phyloP scores from a whole-genome alignment of 2,797 vertebrate genomes.

The Danio aesculapii region DNA sequence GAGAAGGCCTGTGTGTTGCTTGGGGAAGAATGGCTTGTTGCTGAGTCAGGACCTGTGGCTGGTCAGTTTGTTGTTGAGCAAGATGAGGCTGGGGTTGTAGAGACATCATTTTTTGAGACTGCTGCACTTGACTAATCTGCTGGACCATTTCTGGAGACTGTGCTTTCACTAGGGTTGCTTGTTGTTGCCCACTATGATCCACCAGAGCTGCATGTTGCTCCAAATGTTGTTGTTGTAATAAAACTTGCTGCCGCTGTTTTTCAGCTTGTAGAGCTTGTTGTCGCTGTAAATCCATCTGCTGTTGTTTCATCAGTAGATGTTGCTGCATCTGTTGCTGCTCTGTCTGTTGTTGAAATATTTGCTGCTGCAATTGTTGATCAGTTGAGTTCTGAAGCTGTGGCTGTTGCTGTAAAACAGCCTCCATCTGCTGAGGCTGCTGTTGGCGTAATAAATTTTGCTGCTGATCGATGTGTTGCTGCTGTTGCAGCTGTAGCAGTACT shows the following conservation, averaged over 20 bases:
- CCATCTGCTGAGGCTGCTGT: conserved; percentile 64
- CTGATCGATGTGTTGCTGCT: conserved; percentile 68
- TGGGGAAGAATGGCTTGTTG: conserved; percentile 68
- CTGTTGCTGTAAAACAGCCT: conserved; percentile 64
- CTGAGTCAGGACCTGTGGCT: conserved; percentile 54
- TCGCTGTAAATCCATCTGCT: conserved; percentile 46
- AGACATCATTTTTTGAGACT: conserved; percentile 63
- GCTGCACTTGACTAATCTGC: conserved; percentile 66
- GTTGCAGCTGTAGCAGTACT: conserved; percentile 62
- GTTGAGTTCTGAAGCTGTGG: conserved; percentile 54
- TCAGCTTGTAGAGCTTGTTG: conserved; percentile 54
- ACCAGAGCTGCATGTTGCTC: conserved; percentile 55
- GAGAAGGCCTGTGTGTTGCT: conserved; percentile 65
- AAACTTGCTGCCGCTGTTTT: conserved; percentile 71
- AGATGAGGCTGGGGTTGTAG: conserved; percentile 65
- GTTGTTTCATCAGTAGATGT: conserved; percentile 50
- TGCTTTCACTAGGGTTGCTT: conserved; percentile 67
- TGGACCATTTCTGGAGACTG: conserved; percentile 53
- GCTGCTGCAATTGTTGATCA: conserved; percentile 58
- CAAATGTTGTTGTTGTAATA: conserved; percentile 52
- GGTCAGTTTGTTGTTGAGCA: conserved; percentile 71
- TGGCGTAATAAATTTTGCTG: conserved; percentile 52
- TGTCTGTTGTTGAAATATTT: conserved; percentile 48
- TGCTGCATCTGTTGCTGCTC: conserved; percentile 57
- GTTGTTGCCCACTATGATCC: conserved; percentile 50